Evolutionary conservation across 2,888 invertebrate species (phyloP).

Genomic region (Caenorhabditis sulstoni): DNA sequence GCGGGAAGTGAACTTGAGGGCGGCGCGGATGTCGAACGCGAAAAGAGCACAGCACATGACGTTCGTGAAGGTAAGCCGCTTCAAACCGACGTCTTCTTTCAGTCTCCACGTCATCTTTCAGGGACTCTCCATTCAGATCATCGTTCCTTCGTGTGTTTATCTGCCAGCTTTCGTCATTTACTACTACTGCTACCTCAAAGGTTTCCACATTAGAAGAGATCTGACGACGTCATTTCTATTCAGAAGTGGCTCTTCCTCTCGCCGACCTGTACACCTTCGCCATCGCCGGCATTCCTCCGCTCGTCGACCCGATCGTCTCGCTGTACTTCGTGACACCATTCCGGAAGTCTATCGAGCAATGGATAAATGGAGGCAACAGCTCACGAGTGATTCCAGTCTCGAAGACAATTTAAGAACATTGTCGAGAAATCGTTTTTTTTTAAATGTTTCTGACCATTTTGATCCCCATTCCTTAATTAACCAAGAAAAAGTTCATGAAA

Average conservation of each 20-base stretch:
- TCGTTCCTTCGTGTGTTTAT: neutral
- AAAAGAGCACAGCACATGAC: neutral
- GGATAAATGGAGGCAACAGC: neutral
- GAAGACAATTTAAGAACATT: neutral
- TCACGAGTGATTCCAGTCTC: neutral
- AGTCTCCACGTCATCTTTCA: neutral
- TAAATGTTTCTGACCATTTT: no score
- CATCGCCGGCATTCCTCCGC: neutral
- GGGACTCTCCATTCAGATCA: constrained; percentile 1
- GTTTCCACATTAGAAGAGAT: neutral
- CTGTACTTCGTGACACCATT: constrained; percentile 1
- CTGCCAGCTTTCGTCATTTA: neutral
- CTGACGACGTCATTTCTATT: neutral
- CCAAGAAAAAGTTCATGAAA: constrained; percentile 32
- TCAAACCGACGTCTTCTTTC: neutral
- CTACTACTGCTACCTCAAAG: neutral
- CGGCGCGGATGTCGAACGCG: neutral
- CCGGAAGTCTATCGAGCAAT: neutral
- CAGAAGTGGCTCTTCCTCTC: neutral
- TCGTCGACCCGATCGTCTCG: constrained; percentile 2
- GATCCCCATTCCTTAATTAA: no score
- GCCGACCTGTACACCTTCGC: neutral
- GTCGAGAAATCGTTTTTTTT: no score
- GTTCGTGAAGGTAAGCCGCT: neutral
- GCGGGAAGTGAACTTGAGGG: neutral